A percentile compares a stretch with the other conserved stretches of the same genome.
These are phyloP conservation scores for Cheilosia urbana DNA, from an alignment of 2,888 invertebrate species.

Conservation along the genomic window DNA sequence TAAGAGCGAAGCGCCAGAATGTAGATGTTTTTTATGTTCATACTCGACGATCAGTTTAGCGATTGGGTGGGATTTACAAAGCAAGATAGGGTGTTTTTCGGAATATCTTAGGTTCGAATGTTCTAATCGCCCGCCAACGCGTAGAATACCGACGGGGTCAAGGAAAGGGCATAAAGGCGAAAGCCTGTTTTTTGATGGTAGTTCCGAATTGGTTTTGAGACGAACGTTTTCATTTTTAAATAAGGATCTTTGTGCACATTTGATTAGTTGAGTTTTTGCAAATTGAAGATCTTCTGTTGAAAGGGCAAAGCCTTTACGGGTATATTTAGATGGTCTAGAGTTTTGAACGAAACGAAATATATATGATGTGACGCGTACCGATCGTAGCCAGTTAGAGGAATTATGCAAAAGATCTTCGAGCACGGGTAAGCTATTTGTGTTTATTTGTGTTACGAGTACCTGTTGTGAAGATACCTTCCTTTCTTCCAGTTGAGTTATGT, in stretches of 20 bases:
- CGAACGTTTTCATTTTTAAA: neutral
- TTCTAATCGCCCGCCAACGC: too few species aligned
- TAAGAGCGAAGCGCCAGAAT: neutral
- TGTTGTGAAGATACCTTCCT: slow-evolving; percentile 1
- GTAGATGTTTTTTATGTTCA: neutral
- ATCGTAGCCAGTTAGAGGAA: neutral
- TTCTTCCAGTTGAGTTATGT: slow-evolving; percentile 3
- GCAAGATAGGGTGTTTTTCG: slow-evolving; percentile 40
- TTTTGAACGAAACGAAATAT: too few species aligned
- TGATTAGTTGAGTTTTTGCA: neutral
- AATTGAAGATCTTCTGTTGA: too few species aligned
- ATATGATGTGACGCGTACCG: neutral
- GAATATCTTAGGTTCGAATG: neutral
- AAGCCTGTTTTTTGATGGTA: slow-evolving; percentile 2
- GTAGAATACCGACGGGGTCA: too few species aligned
- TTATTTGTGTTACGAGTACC: slow-evolving; percentile 7
- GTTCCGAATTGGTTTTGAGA: neutral
- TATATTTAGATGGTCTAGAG: neutral
- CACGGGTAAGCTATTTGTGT: neutral
- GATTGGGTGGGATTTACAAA: slow-evolving; percentile 21
- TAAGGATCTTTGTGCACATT: slow-evolving; percentile 1
- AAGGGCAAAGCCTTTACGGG: neutral
- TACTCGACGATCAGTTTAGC: neutral
- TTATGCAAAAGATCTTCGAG: neutral
- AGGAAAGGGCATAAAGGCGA: neutral